These are phyloP conservation scores for Latrodectus hesperus DNA, from an alignment of 2,888 invertebrate species.

Conservation along the genomic window DNA sequence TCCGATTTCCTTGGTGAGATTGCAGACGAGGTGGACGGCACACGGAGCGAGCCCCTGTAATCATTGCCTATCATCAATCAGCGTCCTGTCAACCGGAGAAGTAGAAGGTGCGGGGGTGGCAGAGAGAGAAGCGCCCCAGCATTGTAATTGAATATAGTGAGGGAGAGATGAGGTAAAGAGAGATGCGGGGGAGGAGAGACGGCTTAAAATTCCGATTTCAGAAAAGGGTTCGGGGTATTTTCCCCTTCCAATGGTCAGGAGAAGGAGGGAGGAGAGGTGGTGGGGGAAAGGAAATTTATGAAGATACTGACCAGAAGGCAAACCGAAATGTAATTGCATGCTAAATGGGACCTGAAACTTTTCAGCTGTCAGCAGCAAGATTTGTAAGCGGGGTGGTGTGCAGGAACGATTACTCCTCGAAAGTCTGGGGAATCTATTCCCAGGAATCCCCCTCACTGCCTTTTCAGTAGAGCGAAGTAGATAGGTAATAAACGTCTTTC, in stretches of 20 bases:
- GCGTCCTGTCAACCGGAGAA: constrained; percentile 49
- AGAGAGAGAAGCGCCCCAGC: constrained; percentile 6
- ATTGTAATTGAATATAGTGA: constrained; percentile 48
- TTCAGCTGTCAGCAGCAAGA: constrained; percentile 52
- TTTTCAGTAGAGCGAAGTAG: neutral
- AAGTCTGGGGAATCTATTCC: neutral
- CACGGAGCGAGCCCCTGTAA: constrained; percentile 25
- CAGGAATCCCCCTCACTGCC: neutral
- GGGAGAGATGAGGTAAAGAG: constrained; percentile 5
- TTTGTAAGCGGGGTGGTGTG: constrained; percentile 12
- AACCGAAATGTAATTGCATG: constrained; percentile 65
- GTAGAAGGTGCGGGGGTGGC: constrained; percentile 4
- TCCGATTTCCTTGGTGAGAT: constrained; percentile 57
- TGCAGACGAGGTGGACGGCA: neutral
- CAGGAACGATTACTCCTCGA: neutral
- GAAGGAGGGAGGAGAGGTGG: constrained; percentile 16
- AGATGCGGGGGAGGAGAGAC: neutral
- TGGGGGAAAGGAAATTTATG: constrained; percentile 55
- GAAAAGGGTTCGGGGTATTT: constrained; percentile 9
- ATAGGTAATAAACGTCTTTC: too few relatives aligned
- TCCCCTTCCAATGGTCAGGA: constrained; percentile 24
- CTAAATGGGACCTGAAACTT: constrained; percentile 58
- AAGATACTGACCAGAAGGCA: constrained; percentile 62
- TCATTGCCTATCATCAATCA: constrained; percentile 58
- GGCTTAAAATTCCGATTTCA: constrained; percentile 58